A percentile compares a stretch with the other conserved stretches of the same genome.
phyloP scores from a whole-genome alignment of 2,113 vertebrate species.

The Ploceus nigricollis region DNA sequence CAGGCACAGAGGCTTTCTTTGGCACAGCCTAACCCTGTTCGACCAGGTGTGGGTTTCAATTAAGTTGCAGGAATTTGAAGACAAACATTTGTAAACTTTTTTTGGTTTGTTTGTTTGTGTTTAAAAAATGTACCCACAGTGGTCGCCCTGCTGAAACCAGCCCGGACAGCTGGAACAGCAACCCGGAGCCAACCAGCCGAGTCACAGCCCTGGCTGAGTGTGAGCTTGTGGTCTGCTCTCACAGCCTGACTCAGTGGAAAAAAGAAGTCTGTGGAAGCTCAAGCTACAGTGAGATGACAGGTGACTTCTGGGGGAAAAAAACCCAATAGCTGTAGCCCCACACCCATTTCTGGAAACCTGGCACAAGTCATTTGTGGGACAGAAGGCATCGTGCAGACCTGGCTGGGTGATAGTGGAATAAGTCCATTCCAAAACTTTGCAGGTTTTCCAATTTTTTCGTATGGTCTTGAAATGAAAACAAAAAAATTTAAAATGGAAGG shows the following conservation, averaged over 20 bases:
- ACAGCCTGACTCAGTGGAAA: neutral
- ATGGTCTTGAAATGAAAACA: slow-evolving; percentile 14
- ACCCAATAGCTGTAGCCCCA: neutral
- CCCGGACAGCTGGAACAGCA: neutral
- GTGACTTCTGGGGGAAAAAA: neutral
- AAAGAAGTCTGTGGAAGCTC: neutral
- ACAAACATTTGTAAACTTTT: neutral
- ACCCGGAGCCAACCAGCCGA: neutral
- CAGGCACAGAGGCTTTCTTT: neutral
- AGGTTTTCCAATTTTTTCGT: neutral
- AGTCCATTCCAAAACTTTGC: neutral
- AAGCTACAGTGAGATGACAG: neutral
- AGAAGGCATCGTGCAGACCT: neutral
- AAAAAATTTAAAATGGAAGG: neutral
- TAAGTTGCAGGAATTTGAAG: neutral
- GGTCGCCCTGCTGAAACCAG: neutral
- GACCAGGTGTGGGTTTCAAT: neutral
- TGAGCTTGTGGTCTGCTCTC: neutral
- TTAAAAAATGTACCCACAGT: neutral
- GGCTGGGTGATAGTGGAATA: neutral
- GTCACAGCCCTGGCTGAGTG: neutral
- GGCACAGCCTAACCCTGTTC: neutral
- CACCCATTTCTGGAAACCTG: neutral
- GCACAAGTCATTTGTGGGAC: neutral
- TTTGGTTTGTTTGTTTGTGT: neutral